Evolutionary conservation across 2,113 vertebrate genomes (phyloP).

Genomic region (Myanophis thanlyinensis): DNA sequence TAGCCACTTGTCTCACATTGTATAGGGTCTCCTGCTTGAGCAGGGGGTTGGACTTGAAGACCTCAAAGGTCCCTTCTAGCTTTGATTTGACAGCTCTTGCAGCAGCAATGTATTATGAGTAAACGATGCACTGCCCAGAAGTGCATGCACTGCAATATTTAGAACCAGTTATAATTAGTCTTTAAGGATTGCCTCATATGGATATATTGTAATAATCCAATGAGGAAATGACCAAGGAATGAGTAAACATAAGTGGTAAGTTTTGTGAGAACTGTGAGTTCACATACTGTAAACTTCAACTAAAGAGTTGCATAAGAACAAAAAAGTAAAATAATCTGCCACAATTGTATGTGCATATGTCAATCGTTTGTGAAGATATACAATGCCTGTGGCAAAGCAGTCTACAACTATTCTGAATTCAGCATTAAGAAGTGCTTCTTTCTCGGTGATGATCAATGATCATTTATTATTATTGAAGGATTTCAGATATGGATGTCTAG

Average conservation of each 20-base stretch:
- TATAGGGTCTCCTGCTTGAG: not conserved
- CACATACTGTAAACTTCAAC: not conserved
- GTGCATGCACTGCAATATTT: not conserved
- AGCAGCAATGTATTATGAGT: not conserved
- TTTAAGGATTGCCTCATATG: not conserved
- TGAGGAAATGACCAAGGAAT: not conserved
- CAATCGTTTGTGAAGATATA: not conserved
- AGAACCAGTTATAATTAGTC: not conserved
- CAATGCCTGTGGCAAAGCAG: not conserved
- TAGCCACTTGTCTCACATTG: not conserved
- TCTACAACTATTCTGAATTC: not conserved
- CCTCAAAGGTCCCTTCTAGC: no score
- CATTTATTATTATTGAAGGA: not conserved
- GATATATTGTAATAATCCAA: not conserved
- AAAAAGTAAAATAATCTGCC: not conserved
- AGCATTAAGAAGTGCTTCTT: not conserved
- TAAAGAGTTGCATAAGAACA: not conserved
- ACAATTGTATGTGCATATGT: not conserved
- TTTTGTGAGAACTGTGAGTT: not conserved
- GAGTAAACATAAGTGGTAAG: not conserved
- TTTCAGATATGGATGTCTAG: not conserved
- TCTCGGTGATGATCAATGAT: not conserved
- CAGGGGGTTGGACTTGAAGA: no score
- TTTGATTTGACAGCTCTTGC: not conserved
- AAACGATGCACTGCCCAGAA: not conserved